Conservation (phyloP, 1,140 invertebrate genomes). For the Neoseiulus cucumeris region DNA sequence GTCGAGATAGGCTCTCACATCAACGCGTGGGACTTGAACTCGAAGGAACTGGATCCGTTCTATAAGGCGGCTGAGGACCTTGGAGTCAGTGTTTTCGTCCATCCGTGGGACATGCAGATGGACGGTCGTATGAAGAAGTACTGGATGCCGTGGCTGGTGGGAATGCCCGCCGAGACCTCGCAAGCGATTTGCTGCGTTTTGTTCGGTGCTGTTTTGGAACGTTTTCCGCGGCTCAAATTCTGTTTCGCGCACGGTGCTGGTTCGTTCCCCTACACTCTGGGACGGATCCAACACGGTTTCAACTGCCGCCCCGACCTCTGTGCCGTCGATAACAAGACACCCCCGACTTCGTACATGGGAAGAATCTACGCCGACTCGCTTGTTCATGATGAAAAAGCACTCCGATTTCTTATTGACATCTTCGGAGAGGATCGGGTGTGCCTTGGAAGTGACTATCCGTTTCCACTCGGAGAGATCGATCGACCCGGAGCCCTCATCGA, state of each 20-base stretch:
- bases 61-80: constrained; percentile 37
- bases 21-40: constrained; percentile 40
- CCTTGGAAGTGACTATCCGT: constrained; percentile 40
- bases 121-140: constrained; percentile 35
- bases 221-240: constrained; percentile 29
- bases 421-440: constrained; percentile 36
- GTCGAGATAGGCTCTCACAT: constrained; percentile 41
- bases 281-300: constrained; percentile 33
- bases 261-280: constrained; percentile 37
- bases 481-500: constrained; percentile 34
- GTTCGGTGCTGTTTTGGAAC: constrained; percentile 38
- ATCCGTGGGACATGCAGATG: constrained; percentile 41
- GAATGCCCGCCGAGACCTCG: constrained; percentile 40
- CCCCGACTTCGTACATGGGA: constrained; percentile 32
- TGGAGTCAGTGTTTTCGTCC: constrained; percentile 34
- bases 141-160: constrained; percentile 42
- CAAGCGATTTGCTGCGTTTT: constrained; percentile 35
- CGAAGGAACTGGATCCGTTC: constrained; percentile 33
- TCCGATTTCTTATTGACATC: constrained; percentile 32
- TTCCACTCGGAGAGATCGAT: constrained; percentile 36
- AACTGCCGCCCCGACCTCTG: constrained; percentile 35
- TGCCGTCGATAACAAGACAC: constrained; percentile 29
- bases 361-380: constrained; percentile 37
- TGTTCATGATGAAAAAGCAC: constrained; percentile 34
- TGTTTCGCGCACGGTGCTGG: constrained; percentile 42